Evolutionary conservation across 2,888 invertebrate species (phyloP).

Genomic region (Cacoxenus indagator): DNA sequence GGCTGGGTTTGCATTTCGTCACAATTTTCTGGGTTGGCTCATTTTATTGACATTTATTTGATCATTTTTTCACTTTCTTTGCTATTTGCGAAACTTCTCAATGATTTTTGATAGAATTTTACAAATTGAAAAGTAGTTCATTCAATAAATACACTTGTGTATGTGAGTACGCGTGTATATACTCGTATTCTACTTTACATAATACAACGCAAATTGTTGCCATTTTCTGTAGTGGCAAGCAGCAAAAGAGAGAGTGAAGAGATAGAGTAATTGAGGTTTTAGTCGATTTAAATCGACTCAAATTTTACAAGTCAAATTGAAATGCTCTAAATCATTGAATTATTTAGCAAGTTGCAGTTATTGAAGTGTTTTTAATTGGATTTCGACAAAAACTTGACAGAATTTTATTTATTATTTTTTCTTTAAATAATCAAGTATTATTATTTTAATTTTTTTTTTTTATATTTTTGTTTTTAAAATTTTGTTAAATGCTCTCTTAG

Average conservation of each 20-base stretch:
- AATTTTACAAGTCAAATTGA: not conserved
- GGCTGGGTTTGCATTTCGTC: not conserved
- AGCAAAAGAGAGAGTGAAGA: not conserved
- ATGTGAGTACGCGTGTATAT: not conserved
- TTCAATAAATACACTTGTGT: not conserved
- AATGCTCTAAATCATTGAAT: not conserved
- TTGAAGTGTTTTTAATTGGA: constrained; percentile 5
- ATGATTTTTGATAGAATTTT: constrained; percentile 20
- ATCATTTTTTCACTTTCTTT: not conserved
- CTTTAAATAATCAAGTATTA: too few species aligned
- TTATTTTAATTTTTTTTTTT: too few species aligned
- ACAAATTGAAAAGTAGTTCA: constrained; percentile 17
- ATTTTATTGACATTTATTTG: not conserved
- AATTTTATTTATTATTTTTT: not conserved
- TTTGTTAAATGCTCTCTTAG: too few species aligned
- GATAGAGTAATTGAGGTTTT: not conserved
- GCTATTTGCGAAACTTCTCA: constrained; percentile 7
- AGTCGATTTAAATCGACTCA: not conserved
- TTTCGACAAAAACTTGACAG: not conserved
- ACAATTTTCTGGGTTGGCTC: not conserved
- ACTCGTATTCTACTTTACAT: not conserved
- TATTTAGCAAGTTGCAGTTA: not conserved
- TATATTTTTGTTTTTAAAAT: too few species aligned
- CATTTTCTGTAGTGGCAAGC: not conserved
- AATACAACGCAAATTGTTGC: constrained; percentile 1